Evolutionary conservation across 2,113 vertebrate genomes (phyloP), one percentile per base, ranked within the genome.

Genomic region (Perccottus glenii): DNA sequence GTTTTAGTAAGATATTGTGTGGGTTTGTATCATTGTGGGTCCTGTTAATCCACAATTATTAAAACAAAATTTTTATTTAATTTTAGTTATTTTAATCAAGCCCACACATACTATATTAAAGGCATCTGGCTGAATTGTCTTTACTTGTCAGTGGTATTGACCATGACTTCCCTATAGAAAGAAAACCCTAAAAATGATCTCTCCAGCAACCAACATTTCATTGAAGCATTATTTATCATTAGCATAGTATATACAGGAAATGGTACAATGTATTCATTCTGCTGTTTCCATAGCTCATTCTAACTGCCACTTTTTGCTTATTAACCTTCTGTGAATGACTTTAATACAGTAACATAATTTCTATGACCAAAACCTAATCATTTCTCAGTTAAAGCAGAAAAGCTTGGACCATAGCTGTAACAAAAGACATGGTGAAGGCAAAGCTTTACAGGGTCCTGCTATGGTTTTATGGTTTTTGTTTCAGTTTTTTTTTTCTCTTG

Each of bases 201-300:
- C 40, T 2, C 27, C 19, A 27, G 19, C 19, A 27, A 27, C 19
- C 19, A 35, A 12, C 1, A 59, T 63, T 46, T 14, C 52, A 42
- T 51, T 60, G 27, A 66, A 53, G 42, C 6, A 53, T 45, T 48
- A 50, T 64, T 59, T 60, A 33, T 66, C 27, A 43, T 75, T 72
- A 50, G 61, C 47, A 46, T 38, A 58, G 47, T 65, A 42, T 52
- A 73, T 2, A 27, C 19, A 1, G 19, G 58, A 80, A 14, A 2
- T 27, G 3, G 19, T 62, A 66, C 82, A 73, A 48, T 70, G 64
- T 70, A 77, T 70, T 60, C 62, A 71, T 70, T 52, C 49, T 1
- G 11, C 52, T 49, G 60, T 82, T 74, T 80, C 4, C 67, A 75
- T 82, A 84, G 81, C 67, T 71, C 64, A 60, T 49, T 60, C 47